phyloP scores from a whole-genome alignment of 2,797 vertebrate species.

The Melanotaenia nigrans region DNA sequence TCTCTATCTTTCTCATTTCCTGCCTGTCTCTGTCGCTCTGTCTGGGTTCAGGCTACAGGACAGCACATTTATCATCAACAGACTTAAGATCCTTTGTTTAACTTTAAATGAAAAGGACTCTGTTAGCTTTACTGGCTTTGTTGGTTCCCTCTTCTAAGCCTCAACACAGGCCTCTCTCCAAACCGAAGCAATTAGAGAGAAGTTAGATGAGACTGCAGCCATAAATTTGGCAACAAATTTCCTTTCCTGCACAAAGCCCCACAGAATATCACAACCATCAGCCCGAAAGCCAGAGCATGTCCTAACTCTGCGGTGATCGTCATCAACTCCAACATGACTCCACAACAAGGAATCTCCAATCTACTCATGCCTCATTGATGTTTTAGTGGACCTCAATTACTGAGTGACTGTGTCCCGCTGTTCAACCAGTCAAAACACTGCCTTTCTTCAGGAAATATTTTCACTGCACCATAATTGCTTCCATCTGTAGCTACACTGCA shows the following conservation, averaged over 20 bases:
- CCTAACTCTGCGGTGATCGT: slow-evolving; percentile 27
- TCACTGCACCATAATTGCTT: slow-evolving; percentile 81
- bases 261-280: slow-evolving; percentile 21
- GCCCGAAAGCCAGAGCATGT: slow-evolving; percentile 16
- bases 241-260: slow-evolving; percentile 44
- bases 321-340: slow-evolving; percentile 44
- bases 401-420: slow-evolving; percentile 78
- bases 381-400: slow-evolving; percentile 79
- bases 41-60: slow-evolving; percentile 52
- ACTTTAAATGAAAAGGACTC: slow-evolving; percentile 62
- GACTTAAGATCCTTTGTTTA: slow-evolving; percentile 39
- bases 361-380: slow-evolving; percentile 58
- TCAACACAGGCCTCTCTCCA: slow-evolving; percentile 43
- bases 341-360: slow-evolving; percentile 57
- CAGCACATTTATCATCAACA: slow-evolving; percentile 60
- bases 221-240: slow-evolving; percentile 71
- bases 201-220: slow-evolving; percentile 48
- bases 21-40: slow-evolving; percentile 31
- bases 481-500: slow-evolving; percentile 78
- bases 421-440: slow-evolving; percentile 80
- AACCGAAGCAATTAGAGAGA: slow-evolving; percentile 69
- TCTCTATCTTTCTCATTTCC: slow-evolving; percentile 40
- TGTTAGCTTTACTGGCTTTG: slow-evolving; percentile 38
- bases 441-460: slow-evolving; percentile 82
- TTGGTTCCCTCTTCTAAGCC: slow-evolving; percentile 24